These are phyloP conservation scores for Alloscopus bannaensis DNA, from an alignment of 2,888 invertebrate genomes.

Conservation along the genomic window DNA sequence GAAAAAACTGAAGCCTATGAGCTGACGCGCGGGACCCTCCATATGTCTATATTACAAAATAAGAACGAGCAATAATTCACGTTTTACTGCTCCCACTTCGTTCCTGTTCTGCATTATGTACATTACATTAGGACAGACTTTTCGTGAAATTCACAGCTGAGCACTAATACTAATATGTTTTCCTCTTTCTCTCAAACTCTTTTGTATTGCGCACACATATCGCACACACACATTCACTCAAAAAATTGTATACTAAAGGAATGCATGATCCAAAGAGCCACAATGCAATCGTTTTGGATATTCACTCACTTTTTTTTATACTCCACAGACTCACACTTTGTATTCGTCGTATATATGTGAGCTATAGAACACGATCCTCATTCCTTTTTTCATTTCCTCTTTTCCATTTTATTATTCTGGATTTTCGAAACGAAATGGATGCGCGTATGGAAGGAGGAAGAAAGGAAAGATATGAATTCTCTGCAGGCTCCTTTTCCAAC, in stretches of 20 bases:
- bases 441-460: slow-evolving; percentile 34
- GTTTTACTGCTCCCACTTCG: slow-evolving; percentile 65
- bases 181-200: slow-evolving; percentile 19
- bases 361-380: background rate
- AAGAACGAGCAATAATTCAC: slow-evolving; percentile 61
- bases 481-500: slow-evolving; percentile 45
- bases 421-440: slow-evolving; percentile 56
- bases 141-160: slow-evolving; percentile 56
- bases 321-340: no score
- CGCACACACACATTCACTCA: slow-evolving; percentile 2
- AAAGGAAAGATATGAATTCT: slow-evolving; percentile 42
- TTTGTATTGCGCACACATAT: background rate
- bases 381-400: slow-evolving; percentile 53
- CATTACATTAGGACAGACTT: slow-evolving; percentile 50
- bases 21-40: slow-evolving; percentile 33
- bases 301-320: no score
- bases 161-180: slow-evolving; percentile 42
- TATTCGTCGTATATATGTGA: slow-evolving; percentile 7
- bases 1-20: background rate
- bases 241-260: slow-evolving; percentile 9
- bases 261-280: no score
- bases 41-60: slow-evolving; percentile 63
- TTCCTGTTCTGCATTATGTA: slow-evolving; percentile 63
- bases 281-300: no score
- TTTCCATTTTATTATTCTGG: slow-evolving; percentile 48